phyloP scores from a whole-genome alignment of 2,113 vertebrate species.

The Bagarius yarrelli region DNA sequence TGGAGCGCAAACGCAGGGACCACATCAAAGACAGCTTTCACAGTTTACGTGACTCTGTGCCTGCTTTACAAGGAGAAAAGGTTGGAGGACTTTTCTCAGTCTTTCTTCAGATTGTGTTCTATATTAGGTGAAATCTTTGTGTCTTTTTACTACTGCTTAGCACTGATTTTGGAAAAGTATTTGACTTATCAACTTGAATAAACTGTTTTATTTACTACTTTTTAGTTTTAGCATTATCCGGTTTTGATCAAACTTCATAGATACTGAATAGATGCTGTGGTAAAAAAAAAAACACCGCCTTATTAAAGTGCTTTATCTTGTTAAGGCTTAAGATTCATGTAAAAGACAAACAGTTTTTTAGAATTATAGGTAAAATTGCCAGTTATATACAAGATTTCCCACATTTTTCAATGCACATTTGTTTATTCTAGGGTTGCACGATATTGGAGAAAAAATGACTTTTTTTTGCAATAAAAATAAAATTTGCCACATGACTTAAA shows the following conservation, averaged over 20 bases:
- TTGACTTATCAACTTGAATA: too few species aligned
- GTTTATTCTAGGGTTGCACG: too few species aligned
- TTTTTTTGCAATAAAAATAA: too few species aligned
- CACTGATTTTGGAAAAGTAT: background rate
- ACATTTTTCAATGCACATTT: too few species aligned
- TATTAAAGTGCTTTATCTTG: background rate
- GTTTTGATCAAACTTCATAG: background rate
- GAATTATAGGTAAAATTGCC: background rate
- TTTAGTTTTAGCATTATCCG: too few species aligned
- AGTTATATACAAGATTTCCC: too few species aligned
- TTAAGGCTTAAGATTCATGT: background rate
- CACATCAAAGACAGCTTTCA: conserved; percentile 99
- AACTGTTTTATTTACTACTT: too few species aligned
- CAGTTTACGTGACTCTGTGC: conserved; percentile 96
- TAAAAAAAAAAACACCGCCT: background rate
- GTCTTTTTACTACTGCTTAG: background rate
- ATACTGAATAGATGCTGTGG: background rate
- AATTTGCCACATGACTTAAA: too few species aligned
- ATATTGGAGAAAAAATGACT: too few species aligned
- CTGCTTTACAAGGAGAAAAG: conserved; percentile 97
- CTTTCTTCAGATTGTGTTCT: background rate
- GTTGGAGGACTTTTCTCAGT: conserved; percentile 67
- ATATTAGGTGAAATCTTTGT: background rate
- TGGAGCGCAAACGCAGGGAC: conserved; percentile 99
- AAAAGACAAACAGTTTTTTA: background rate